These are phyloP conservation scores for Dromaius novaehollandiae DNA, from an alignment of 2,113 vertebrate species.

Conservation along the genomic window DNA sequence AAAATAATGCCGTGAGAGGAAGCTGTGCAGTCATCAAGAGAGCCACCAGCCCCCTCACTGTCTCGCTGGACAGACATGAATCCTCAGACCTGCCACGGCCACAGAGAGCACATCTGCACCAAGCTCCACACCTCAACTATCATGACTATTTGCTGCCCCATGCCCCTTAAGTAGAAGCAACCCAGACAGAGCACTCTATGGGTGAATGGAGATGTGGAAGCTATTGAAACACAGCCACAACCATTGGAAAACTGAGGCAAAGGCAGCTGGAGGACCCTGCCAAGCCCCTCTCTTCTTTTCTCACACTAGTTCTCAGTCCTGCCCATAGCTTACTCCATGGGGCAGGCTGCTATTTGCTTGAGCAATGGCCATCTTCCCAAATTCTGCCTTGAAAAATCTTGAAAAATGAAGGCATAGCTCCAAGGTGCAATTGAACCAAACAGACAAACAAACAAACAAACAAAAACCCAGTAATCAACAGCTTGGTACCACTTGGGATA, in stretches of 20 bases:
- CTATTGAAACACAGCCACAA: fast-evolving
- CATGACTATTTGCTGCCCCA: not conserved
- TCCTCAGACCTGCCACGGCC: not conserved
- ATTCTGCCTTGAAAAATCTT: not conserved
- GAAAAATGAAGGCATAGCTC: not conserved
- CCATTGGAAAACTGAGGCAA: not conserved
- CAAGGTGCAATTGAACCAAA: not conserved
- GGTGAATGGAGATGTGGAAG: not conserved
- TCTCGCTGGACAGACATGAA: not conserved
- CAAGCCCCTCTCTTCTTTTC: not conserved
- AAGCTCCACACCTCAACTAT: not conserved
- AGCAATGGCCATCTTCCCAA: not conserved
- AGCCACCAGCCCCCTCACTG: not conserved
- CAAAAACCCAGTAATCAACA: not conserved
- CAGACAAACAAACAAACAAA: not conserved
- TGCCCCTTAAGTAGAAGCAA: too few species aligned
- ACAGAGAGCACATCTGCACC: not conserved
- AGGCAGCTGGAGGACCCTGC: not conserved
- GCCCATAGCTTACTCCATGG: fast-evolving
- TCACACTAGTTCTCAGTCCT: not conserved
- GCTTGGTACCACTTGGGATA: not conserved
- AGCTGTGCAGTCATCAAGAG: not conserved
- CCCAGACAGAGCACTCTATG: not conserved
- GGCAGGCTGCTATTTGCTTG: not conserved
- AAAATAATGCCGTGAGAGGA: not conserved